Base-by-base conservation (phyloP, 2,797 vertebrate species). In the Clarias platycephalus region DNA sequence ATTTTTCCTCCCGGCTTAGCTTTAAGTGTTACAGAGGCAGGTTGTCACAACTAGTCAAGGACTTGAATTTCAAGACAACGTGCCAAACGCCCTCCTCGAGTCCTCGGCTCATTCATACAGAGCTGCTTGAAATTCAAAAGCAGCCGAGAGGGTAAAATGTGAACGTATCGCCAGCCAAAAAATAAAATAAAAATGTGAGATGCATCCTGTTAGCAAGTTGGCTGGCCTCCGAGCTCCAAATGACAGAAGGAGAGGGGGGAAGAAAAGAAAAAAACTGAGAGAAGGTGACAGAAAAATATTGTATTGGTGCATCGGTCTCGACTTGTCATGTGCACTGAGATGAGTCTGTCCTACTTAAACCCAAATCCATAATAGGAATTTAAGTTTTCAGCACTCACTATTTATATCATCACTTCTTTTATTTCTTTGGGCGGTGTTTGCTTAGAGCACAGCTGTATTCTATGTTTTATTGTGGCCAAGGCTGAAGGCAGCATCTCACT, bases 1-100 rank as follows among this genome's bases (percentile, higher is more conserved):
- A 16, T 57, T 58, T 57, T 64, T 12, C 12, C 8, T 9, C 53
- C 4, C 16, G 6, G 9, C 15, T 22, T n/a, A 49, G 6, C 63
- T 55, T 67, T 57, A 66, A 53, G 40, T 55, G 82, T 44, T 84
- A 26, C 34, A 80, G 72, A 57, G 64, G 26, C 26, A 60, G 31
- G 76, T 80, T 84, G 76, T 80, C 83, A 80, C 37, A 80, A 63
- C 66, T 71, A 72, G 76, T 63, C 80, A 72, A 24, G 37, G 67
- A 84, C 44, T 79, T 68, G 53, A 77, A 70, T 66, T 40, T 60
- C 66, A 80, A 53, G 64, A 53, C 67, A 71, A 37, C 40, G 12
- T 71, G 34, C 83, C 71, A 53, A 76, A 18, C 7, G 53, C 28
- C 44, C 28, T 74, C 44, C 44, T n/a, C 18, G 31, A 31, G 53